These are phyloP conservation scores for Pardalotus punctatus DNA, from an alignment of 2,113 vertebrate species.

Conservation along the genomic window DNA sequence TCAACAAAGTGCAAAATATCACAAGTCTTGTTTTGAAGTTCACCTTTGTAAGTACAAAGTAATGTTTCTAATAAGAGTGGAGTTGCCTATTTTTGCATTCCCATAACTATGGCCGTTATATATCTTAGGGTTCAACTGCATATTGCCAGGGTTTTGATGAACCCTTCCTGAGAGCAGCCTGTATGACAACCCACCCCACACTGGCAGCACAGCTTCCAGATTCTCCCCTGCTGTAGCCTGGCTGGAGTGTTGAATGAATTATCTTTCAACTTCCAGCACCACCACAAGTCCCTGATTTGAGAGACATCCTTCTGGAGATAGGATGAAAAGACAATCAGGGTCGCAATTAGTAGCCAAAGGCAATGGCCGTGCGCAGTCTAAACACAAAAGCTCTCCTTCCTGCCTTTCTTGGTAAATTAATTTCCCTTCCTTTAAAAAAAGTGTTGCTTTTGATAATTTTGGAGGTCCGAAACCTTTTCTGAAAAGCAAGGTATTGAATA, in stretches of 20 bases:
- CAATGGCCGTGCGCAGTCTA: neutral
- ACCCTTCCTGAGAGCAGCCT: neutral
- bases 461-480: neutral
- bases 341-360: neutral
- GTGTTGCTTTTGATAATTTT: neutral
- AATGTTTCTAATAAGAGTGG: neutral
- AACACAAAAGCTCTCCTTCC: neutral
- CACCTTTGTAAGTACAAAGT: neutral
- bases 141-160: neutral
- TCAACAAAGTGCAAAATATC: neutral
- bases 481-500: neutral
- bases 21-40: neutral
- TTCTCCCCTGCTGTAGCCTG: neutral
- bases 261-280: neutral
- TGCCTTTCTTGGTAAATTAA: neutral
- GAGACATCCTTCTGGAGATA: neutral
- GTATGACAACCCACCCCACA: neutral
- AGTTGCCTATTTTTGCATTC: neutral
- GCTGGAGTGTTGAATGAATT: neutral
- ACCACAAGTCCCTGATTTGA: neutral
- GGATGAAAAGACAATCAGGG: neutral
- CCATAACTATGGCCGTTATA: neutral
- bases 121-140: neutral
- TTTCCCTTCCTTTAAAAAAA: neutral
- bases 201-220: neutral